Conservation (phyloP, 2,797 vertebrate genomes). For the Mallotus villosus region DNA sequence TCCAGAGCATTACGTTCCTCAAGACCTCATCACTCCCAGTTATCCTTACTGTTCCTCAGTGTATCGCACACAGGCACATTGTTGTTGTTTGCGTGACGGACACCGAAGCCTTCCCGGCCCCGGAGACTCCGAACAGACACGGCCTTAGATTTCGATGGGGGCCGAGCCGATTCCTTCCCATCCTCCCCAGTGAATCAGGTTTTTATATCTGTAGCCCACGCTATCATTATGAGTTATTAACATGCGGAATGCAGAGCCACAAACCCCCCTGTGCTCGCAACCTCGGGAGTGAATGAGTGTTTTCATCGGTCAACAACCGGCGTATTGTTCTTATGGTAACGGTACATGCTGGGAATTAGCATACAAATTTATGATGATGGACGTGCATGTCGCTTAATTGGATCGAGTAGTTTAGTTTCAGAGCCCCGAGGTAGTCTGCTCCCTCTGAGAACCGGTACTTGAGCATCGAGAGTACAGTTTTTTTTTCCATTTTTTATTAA, state of each 20-base stretch:
- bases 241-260: conserved; percentile 15
- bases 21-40: too few relatives aligned
- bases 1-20: too few relatives aligned
- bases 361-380: conserved; percentile 44
- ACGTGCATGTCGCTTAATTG: conserved; percentile 41
- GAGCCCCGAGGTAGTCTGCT: conserved; percentile 16
- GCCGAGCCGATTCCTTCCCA: background rate
- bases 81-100: too few relatives aligned
- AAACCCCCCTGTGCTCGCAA: conserved; percentile 20
- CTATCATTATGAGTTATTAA: conserved; percentile 26
- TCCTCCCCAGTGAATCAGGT: conserved; percentile 1
- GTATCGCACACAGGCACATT: too few relatives aligned
- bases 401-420: conserved; percentile 43
- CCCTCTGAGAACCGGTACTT: background rate
- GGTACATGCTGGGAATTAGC: conserved; percentile 43
- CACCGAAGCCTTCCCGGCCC: background rate
- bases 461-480: conserved; percentile 6
- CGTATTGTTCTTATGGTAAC: conserved; percentile 43
- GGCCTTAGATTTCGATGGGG: background rate
- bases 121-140: background rate
- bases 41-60: too few relatives aligned
- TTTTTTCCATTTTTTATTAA: too few relatives aligned
- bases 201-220: conserved; percentile 9
- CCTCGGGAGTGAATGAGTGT: conserved; percentile 32
- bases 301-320: conserved; percentile 46